Evolutionary conservation across 1,140 invertebrate species (phyloP), one percentile per base, ranked within the genome.

Genomic region (Micrasema longulum): DNA sequence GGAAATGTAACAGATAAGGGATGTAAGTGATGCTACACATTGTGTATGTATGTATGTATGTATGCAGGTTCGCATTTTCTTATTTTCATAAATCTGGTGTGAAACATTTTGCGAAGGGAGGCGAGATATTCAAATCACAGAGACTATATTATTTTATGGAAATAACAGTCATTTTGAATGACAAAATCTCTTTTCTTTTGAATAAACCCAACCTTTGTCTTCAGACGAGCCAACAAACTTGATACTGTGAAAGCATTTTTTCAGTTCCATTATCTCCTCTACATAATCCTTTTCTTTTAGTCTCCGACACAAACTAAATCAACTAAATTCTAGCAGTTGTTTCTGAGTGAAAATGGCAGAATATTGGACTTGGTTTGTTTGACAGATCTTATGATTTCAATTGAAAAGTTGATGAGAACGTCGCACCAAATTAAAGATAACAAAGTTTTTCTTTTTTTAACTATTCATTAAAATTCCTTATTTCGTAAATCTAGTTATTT

Each of bases 141-240:
- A 20, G 36, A 57, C 23, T 60, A 41, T 60, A 38, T 60, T 60
- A 41, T 60, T 60, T 38, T 60, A 60, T 60, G 55, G 31, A 60
- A 57, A 57, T 57, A 53, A 57, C 31, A 57, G 53, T 57, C 53
- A 57, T 57, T 60, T 20, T 41, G 55, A 60, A 60, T 14, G 55
- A 60, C 35, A 60, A 60, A 60, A 60, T 60, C 55, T 60, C 31
- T 60, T 60, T 60, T 60, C 35, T 60, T 60, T 38, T 60, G 55
- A 60, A 60, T 60, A 38, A 36, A 60, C 38, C 38, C 35, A 38
- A 38, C 55, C 55, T 60, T 60, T 60, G 35, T 60, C 35, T 53
- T 22, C 31, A 60, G 36, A 20, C 35, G 55, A 12, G 35, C 35
- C 55, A 18, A 60, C 55, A 60, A 38, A 60, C 55, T 60, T 60